Conservation (phyloP, 2,888 invertebrate genomes). For the Chymomyza caudatula region DNA sequence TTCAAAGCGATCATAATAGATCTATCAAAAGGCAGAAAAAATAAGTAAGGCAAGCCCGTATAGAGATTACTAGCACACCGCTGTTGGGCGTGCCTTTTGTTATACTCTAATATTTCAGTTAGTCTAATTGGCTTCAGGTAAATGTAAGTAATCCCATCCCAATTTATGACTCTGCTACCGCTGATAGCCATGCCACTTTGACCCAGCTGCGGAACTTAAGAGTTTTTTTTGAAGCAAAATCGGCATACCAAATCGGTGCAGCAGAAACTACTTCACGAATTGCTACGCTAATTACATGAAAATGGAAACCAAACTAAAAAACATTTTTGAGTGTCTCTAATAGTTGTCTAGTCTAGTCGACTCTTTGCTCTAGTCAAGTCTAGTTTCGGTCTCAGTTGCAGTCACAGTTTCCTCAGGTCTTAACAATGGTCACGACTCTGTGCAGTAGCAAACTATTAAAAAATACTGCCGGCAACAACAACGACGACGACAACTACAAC, state of each 20-base stretch:
- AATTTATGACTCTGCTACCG: neutral
- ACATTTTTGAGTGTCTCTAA: conserved; percentile 39
- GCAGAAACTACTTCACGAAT: conserved; percentile 58
- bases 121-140: neutral
- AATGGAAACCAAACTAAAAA: conserved; percentile 39
- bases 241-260: conserved; percentile 27
- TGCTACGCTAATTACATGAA: conserved; percentile 66
- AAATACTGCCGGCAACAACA: conserved; percentile 30
- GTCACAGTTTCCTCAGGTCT: neutral
- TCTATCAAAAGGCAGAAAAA: too few species aligned
- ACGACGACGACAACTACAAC: conserved; percentile 44
- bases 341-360: conserved; percentile 15
- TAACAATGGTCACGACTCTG: conserved; percentile 63
- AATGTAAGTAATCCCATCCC: neutral
- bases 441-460: conserved; percentile 67
- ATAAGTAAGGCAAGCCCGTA: too few species aligned
- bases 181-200: neutral
- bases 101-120: neutral
- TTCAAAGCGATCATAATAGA: too few species aligned
- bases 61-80: too few species aligned
- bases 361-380: neutral
- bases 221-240: neutral
- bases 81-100: neutral
- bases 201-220: neutral
- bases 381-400: neutral